Percentiles rank a stretch among this genome's conserved stretches.
Conservation (phyloP, 2,797 vertebrate species). For the Octomys mimax region DNA sequence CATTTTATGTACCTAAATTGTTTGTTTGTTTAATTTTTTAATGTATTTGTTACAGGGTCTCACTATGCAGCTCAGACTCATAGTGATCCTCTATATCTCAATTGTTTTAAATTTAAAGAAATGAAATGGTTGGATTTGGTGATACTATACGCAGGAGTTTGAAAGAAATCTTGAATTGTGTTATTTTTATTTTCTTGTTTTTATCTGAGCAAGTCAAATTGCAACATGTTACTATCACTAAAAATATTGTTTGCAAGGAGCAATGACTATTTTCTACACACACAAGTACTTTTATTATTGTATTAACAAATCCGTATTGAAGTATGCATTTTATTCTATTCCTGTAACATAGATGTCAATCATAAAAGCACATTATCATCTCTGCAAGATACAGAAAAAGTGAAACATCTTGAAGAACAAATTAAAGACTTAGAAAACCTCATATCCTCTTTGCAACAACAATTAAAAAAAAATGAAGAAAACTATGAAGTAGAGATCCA, state of each 20-base stretch:
- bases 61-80: no score
- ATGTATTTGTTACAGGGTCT: no score
- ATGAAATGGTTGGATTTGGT: background rate
- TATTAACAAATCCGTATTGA: slow-evolving; percentile 39
- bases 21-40: background rate
- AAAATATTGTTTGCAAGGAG: slow-evolving; percentile 36
- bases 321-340: slow-evolving; percentile 62
- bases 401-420: slow-evolving; percentile 92
- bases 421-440: slow-evolving; percentile 92
- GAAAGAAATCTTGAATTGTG: slow-evolving; percentile 23
- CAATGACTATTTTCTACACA: background rate
- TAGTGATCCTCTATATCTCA: background rate
- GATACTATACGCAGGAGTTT: background rate
- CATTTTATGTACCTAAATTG: background rate
- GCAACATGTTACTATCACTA: background rate
- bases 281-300: slow-evolving; percentile 48
- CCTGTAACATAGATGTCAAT: slow-evolving; percentile 54
- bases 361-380: slow-evolving; percentile 64
- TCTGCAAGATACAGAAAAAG: slow-evolving; percentile 83
- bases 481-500: slow-evolving; percentile 90
- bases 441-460: slow-evolving; percentile 91
- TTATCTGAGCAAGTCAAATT: slow-evolving; percentile 38
- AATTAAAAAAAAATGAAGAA: slow-evolving; percentile 92
- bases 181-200: slow-evolving; percentile 52
- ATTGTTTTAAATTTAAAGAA: slow-evolving; percentile 47